phyloP scores from a whole-genome alignment of 37 sponge, comb jelly and placozoan genomes.

The Eunapius fragilis region DNA sequence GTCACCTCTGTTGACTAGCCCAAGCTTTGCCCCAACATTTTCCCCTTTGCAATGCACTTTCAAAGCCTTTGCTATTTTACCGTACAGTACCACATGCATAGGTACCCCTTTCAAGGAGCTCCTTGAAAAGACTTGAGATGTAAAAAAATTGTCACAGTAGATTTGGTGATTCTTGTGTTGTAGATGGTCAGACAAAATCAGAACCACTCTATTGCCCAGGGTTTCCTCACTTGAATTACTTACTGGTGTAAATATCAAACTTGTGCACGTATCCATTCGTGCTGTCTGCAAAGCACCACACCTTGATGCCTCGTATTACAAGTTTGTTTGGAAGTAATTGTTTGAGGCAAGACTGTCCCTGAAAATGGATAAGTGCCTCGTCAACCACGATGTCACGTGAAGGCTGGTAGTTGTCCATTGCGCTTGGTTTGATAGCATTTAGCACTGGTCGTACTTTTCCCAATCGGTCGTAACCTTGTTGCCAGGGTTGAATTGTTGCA shows the following conservation, averaged over 20 bases:
- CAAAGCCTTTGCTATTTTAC: slow-evolving; percentile 19
- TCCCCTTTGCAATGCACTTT: slow-evolving; percentile 9
- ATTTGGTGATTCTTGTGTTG: slow-evolving; percentile 11
- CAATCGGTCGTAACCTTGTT: slow-evolving; percentile 24
- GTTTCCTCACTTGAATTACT: slow-evolving; percentile 1
- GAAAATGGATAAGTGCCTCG: slow-evolving; percentile 45
- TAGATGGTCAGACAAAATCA: slow-evolving; percentile 11
- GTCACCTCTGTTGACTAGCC: background rate
- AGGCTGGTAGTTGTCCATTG: background rate
- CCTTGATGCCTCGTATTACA: slow-evolving; percentile 49
- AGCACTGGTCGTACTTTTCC: slow-evolving; percentile 27
- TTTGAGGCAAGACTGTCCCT: slow-evolving; percentile 42
- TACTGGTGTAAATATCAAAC: slow-evolving; percentile 33
- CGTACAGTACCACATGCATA: slow-evolving; percentile 34
- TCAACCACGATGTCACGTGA: slow-evolving; percentile 8
- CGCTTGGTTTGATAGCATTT: background rate
- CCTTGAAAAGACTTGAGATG: background rate
- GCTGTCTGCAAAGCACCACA: slow-evolving; percentile 31
- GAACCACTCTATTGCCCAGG: slow-evolving; percentile 33
- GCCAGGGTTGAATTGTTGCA: slow-evolving; percentile 23
- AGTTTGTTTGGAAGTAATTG: slow-evolving; percentile 61
- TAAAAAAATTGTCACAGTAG: slow-evolving; percentile 37
- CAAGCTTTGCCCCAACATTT: background rate
- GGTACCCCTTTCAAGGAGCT: background rate
- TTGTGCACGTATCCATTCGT: slow-evolving; percentile 19